Evolutionary conservation across 2,113 vertebrate species (phyloP), one percentile per base, ranked within the genome.

Genomic region (Notiomystis cincta): DNA sequence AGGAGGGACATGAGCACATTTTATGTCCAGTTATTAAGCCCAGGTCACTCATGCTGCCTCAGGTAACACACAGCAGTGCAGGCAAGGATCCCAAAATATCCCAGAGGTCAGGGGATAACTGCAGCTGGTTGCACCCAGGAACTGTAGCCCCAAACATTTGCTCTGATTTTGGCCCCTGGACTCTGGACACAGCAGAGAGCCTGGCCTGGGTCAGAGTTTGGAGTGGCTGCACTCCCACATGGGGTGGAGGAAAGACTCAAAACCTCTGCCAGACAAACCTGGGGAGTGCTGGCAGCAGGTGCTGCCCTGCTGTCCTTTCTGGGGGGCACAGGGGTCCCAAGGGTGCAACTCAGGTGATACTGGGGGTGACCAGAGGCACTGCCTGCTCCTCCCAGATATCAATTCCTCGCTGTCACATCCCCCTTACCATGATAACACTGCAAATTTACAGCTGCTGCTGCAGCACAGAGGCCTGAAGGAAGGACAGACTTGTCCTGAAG

Each of bases 181-280:
- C 4, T 1, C 11, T 6, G 16, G 57, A 20, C 11, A 2, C 9
- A 48, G 53, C 57, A 42, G 22, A 82, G 57, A 53, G 5, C 42
- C 17, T 3, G 7, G 33, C 13, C 25, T 35, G 27, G 48, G 24
- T 6, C 22, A 40, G 31, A 22, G 11, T 9, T 57, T 45, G 42
- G 30, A 24, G 25, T 7, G 37, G 57, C 42, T 48, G 1, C 1
- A 1, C 45, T n/a, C 58, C 25, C 48, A 18, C 18, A 3, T 1
- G 2, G 2, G 9, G 1, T 27, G 40, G 35, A 80, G 30, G 17
- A 45, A 65, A 47, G 37, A 66, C 24, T 50, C 50, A 7, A 27
- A 25, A 14, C 1, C 0, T 8, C 44, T 40, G 25, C 20, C 73
- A 84, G 30, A 45, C 28, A 47, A 51, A 77, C 10, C 37, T 50